Evolutionary conservation across 2,888 invertebrate species (phyloP), one percentile per base, ranked within the genome.

Genomic region (Lottia scabra): DNA sequence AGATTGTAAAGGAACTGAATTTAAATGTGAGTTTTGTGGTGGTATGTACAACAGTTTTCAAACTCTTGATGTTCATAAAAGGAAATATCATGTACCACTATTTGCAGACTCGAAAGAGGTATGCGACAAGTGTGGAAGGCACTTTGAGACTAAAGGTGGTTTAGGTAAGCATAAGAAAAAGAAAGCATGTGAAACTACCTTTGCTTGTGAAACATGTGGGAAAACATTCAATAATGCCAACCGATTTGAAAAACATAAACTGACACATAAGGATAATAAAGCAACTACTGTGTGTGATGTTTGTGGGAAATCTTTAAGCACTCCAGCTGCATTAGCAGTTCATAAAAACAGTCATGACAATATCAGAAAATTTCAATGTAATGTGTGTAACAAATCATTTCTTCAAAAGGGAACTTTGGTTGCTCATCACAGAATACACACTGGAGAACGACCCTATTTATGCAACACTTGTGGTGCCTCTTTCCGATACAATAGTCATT

Each of bases 381-480:
- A 65, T n/a, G 66, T 65, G 16, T 70, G 70, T 44, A 19, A 62
- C 19, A 70, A 66, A 64, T 65, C 66, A n/a, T 70, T 70, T 56
- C 19, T 19, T 23, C 56, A 56, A 13, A 56, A 56, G 23, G 56
- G 56, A 23, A 56, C 56, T 2, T 26, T 69, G 19, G 19, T 63
- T 16, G 62, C 68, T 16, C 68, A 69, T 44, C 26, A 27, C 44
- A 63, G 68, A 38, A 69, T 69, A 63, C 68, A 69, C 44, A 69
- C 68, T 45, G 68, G 68, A 26, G 68, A 69, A 46, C 63, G 63
- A 26, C 68, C 68, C 19, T 69, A 63, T 26, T 27, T 63, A n/a
- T 69, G 68, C 44, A 63, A 45, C 30, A 63, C 63, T 63, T 69
- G 68, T 45, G 68, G 68, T 19, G 63, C 63, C 6, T 63, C 68